Percentiles rank a stretch among this genome's conserved stretches.
Conservation (phyloP, 1,140 invertebrate genomes). For the Akabosia matsudoensis region DNA sequence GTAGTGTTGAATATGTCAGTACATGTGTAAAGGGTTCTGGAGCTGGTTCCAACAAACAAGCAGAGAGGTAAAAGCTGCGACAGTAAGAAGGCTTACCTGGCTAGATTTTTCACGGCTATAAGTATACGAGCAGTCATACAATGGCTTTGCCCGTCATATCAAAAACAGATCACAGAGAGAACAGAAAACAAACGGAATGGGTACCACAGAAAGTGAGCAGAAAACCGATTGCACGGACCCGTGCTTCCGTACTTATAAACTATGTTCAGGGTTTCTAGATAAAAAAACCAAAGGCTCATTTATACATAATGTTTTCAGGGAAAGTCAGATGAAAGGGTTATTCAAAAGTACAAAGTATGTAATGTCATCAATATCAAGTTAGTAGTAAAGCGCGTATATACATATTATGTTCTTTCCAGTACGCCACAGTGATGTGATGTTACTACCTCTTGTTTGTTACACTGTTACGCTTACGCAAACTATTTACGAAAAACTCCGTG, state of each 20-base stretch:
- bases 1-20: slow-evolving; percentile 41
- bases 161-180: neutral
- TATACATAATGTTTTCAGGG: neutral
- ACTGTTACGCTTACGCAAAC: neutral
- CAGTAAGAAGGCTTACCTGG: neutral
- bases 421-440: neutral
- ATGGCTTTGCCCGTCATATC: no score
- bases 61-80: neutral
- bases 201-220: neutral
- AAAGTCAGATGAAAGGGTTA: neutral
- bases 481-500: neutral
- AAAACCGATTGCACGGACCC: no score
- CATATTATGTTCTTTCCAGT: neutral
- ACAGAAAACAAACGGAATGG: neutral
- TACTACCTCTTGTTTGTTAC: neutral
- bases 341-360: neutral
- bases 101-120: neutral
- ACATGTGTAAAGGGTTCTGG: slow-evolving; percentile 39
- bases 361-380: neutral
- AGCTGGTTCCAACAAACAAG: slow-evolving; percentile 33
- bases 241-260: neutral
- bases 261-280: neutral
- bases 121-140: neutral
- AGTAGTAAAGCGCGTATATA: neutral
- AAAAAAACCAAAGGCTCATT: neutral